A percentile compares a stretch with the other conserved stretches of the same genome.
These are phyloP conservation scores for Netelia inedita DNA, from an alignment of 2,888 invertebrate species.

Conservation along the genomic window DNA sequence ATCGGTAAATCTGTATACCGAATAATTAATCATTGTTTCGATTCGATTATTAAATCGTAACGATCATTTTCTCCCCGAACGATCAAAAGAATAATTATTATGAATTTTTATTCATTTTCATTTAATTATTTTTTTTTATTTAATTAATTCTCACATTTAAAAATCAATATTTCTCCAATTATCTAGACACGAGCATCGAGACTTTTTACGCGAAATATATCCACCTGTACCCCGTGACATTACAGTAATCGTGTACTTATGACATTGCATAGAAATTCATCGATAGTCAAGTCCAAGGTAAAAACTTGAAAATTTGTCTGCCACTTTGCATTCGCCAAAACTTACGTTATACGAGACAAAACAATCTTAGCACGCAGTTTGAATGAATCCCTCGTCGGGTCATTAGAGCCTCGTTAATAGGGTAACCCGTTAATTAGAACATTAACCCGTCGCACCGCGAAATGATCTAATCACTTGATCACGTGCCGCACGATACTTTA, in stretches of 20 bases:
- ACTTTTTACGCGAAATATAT: too few relatives aligned
- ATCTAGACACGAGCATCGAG: too few relatives aligned
- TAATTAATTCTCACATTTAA: background rate
- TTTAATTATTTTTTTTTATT: background rate
- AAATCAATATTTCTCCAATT: too few relatives aligned
- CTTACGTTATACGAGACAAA: background rate
- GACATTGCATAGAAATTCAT: background rate
- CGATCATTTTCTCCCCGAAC: too few relatives aligned
- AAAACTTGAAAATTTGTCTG: background rate
- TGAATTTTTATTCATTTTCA: background rate
- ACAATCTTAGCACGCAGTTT: background rate
- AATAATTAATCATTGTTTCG: too few relatives aligned
- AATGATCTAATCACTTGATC: slow-evolving; percentile 47
- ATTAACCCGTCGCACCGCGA: slow-evolving; percentile 36
- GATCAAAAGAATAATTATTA: background rate
- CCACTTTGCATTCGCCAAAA: background rate
- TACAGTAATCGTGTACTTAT: background rate
- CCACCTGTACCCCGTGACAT: too few relatives aligned
- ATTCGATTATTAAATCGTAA: too few relatives aligned
- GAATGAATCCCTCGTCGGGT: background rate
- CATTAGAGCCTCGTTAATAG: background rate
- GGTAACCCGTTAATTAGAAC: slow-evolving; percentile 55
- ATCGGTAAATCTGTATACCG: too few relatives aligned
- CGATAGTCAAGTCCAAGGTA: background rate
- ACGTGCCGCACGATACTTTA: slow-evolving; percentile 24